phyloP scores from a whole-genome alignment of 2,888 invertebrate genomes.

The Boloria euphrosyne region DNA sequence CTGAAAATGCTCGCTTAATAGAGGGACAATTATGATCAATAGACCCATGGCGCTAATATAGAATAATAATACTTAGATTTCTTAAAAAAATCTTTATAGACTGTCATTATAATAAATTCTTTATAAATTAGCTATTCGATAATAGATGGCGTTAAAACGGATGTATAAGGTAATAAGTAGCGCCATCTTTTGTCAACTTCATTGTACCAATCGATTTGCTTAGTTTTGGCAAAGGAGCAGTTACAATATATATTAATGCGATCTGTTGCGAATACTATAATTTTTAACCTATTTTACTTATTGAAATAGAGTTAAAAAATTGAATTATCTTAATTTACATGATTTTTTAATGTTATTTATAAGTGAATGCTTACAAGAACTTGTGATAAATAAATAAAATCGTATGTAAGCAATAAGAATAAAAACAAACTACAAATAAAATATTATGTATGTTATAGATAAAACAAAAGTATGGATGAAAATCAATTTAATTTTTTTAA shows the following conservation, averaged over 20 bases:
- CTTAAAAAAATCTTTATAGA: not conserved
- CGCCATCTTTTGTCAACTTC: constrained; percentile 11
- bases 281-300: constrained; percentile 31
- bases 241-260: too few species aligned
- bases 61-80: not conserved
- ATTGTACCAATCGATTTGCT: not conserved
- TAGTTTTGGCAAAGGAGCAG: not conserved
- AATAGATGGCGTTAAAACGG: not conserved
- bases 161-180: not conserved
- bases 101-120: not conserved
- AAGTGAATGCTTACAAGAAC: constrained; percentile 24
- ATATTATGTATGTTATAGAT: constrained; percentile 14
- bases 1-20: too few species aligned
- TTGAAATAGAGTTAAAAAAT: constrained; percentile 33
- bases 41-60: too few species aligned
- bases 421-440: constrained; percentile 1
- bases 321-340: not conserved
- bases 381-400: constrained; percentile 31
- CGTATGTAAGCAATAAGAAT: constrained; percentile 25
- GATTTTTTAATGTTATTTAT: not conserved
- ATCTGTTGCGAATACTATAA: not conserved
- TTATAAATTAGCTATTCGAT: not conserved
- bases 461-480: constrained; percentile 4
- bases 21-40: too few species aligned
- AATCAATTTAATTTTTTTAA: not conserved